Evolutionary conservation across 2,888 invertebrate genomes (phyloP).

Genomic region (Tenthredo notha): DNA sequence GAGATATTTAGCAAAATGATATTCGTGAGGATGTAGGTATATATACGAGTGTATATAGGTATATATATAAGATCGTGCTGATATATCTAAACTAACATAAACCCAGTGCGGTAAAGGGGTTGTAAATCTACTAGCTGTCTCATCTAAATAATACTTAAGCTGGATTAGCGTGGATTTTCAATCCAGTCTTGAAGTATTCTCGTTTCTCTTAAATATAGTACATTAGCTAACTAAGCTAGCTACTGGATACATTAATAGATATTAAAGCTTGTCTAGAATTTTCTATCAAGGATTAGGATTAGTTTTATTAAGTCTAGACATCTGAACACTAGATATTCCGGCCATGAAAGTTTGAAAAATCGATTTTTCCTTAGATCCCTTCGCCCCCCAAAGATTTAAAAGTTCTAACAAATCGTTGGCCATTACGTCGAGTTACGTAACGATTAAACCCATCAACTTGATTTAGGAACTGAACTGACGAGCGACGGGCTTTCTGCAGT

Average conservation of each 20-base stretch:
- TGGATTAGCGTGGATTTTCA: constrained; percentile 67
- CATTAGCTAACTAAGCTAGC: no score
- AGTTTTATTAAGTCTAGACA: no score
- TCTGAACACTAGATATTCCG: neutral
- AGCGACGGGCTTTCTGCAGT: constrained; percentile 12
- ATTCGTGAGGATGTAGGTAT: neutral
- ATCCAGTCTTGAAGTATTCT: neutral
- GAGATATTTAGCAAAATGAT: constrained; percentile 18
- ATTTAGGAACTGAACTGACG: constrained; percentile 35
- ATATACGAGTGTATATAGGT: no score
- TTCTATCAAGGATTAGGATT: neutral
- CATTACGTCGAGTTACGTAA: constrained; percentile 5
- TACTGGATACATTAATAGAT: neutral
- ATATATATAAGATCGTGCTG: neutral
- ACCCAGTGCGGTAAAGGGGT: neutral
- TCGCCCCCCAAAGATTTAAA: neutral
- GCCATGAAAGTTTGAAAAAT: neutral
- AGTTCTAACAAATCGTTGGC: constrained; percentile 10
- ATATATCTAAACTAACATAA: neutral
- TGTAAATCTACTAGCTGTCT: constrained; percentile 5
- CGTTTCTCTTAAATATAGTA: neutral
- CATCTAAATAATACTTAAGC: constrained; percentile 70
- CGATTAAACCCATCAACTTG: constrained; percentile 20
- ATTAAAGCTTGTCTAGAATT: neutral
- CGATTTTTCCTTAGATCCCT: neutral